Evolutionary conservation across 1,140 invertebrate species (phyloP).

Genomic region (Philaenus spumarius): DNA sequence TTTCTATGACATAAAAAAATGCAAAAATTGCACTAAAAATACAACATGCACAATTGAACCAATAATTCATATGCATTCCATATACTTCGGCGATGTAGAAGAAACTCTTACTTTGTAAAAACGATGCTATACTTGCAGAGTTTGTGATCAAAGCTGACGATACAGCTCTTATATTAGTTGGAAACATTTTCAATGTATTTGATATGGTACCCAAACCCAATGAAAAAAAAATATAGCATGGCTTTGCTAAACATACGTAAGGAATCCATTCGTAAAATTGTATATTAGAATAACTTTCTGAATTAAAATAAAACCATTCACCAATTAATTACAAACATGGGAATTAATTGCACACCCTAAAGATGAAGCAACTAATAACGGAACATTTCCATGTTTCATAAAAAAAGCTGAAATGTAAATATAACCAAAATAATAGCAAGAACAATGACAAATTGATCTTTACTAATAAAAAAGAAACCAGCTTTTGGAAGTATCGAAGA

Average conservation of each 20-base stretch:
- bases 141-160: constrained; percentile 19
- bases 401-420: too few species aligned
- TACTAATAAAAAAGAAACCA: too few species aligned
- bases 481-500: too few species aligned
- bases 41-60: constrained; percentile 68
- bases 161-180: constrained; percentile 17
- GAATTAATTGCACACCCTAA: too few species aligned
- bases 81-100: constrained; percentile 48
- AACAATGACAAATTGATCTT: too few species aligned
- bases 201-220: constrained; percentile 19
- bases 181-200: constrained; percentile 19
- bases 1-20: constrained; percentile 64
- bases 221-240: constrained; percentile 18
- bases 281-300: too few species aligned
- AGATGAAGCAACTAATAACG: too few species aligned
- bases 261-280: constrained; percentile 9
- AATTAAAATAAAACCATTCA: too few species aligned
- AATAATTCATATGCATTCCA: constrained; percentile 61
- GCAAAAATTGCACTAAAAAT: constrained; percentile 51
- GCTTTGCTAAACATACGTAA: constrained; percentile 15
- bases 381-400: too few species aligned
- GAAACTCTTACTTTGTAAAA: constrained; percentile 73
- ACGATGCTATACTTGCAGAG: constrained; percentile 16
- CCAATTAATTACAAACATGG: too few species aligned
- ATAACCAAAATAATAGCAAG: too few species aligned